Conservation (phyloP, 1,140 invertebrate species). For the Drosophila pachea region DNA sequence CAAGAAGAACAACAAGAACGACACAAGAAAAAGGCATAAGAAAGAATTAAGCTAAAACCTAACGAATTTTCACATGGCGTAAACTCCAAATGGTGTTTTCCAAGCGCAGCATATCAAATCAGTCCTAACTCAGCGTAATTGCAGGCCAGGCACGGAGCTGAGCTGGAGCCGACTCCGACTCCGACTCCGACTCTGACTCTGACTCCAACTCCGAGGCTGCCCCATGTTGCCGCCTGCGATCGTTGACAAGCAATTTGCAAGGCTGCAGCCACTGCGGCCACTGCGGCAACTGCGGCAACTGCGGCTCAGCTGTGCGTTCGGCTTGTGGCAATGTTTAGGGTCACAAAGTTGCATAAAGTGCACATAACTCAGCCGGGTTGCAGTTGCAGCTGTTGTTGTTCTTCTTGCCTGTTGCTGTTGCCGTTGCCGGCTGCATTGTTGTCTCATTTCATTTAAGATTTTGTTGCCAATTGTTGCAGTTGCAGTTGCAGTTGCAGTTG, state of each 20-base stretch:
- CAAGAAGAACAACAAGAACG: too few relatives aligned
- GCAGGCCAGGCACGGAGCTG: conserved; percentile 5
- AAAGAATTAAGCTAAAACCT: conserved; percentile 42
- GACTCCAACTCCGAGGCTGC: too few relatives aligned
- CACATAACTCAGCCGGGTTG: conserved; percentile 52
- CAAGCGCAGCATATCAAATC: conserved; percentile 69
- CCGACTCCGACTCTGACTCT: conserved; percentile 13
- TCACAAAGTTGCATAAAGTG: conserved; percentile 62
- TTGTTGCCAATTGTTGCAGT: conserved; percentile 64
- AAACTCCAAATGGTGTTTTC: conserved; percentile 67
- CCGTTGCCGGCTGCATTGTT: conserved; percentile 40
- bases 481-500: conserved; percentile 13
- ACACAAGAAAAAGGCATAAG: background rate
- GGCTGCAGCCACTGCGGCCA: too few relatives aligned
- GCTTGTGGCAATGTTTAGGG: conserved; percentile 50
- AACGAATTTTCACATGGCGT: conserved; percentile 67
- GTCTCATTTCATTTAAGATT: conserved; percentile 69
- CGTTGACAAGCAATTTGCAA: conserved; percentile 73
- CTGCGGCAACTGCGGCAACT: too few relatives aligned
- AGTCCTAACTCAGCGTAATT: conserved; percentile 26
- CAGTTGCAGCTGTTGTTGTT: conserved; percentile 2
- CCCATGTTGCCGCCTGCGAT: conserved; percentile 52
- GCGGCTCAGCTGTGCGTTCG: conserved; percentile 33
- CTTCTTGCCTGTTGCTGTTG: conserved; percentile 25
- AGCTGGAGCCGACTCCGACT: background rate